Conservation (phyloP, 2,888 invertebrate species). For the Diaphora mendica region DNA sequence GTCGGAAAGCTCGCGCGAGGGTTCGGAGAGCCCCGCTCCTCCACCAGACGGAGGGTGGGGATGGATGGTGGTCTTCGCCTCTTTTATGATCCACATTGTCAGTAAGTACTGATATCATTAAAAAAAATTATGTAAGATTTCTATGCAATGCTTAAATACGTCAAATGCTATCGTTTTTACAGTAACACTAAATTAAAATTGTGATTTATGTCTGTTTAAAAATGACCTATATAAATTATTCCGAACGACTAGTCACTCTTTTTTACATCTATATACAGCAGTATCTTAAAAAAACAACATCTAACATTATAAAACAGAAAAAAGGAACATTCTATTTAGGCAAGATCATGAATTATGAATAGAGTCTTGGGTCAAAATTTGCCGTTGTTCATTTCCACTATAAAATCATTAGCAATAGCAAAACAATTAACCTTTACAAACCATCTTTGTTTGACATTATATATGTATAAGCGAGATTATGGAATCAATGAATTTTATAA, state of each 20-base stretch:
- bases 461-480: background rate
- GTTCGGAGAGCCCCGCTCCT: slow-evolving; percentile 83
- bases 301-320: background rate
- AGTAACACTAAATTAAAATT: background rate
- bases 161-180: background rate
- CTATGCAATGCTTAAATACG: background rate
- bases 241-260: background rate
- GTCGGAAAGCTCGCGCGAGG: slow-evolving; percentile 66
- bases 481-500: background rate
- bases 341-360: slow-evolving; percentile 6
- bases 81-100: slow-evolving; percentile 98
- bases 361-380: background rate
- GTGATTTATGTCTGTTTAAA: background rate
- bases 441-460: background rate
- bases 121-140: background rate
- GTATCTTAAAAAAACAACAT: background rate
- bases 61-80: slow-evolving; percentile 97
- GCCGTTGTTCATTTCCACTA: background rate
- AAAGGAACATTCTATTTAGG: background rate
- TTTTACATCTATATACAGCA: too few species aligned
- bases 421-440: background rate
- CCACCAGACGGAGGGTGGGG: slow-evolving; percentile 98
- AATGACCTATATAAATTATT: background rate
- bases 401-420: background rate
- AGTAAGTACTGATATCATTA: slow-evolving; percentile 88